A percentile compares a stretch with the other conserved stretches of the same genome.
phyloP scores from a whole-genome alignment of 2,888 invertebrate genomes.

The Monoplex corrugatus region DNA sequence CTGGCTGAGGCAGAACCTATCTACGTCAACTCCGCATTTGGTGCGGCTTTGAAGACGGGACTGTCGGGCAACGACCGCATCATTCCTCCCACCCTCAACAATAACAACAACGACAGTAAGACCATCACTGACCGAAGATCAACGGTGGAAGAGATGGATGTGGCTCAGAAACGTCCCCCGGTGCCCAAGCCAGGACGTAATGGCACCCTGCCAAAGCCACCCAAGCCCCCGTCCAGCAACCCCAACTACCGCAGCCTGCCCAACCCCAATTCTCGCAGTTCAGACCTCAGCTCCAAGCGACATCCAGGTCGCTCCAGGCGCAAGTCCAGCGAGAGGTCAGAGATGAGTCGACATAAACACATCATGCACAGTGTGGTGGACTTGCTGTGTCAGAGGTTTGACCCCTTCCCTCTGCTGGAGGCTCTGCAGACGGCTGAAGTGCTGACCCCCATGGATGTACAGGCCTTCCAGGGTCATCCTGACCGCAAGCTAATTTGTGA shows the following conservation, averaged over 20 bases:
- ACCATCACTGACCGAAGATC: constrained; percentile 34
- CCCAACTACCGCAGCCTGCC: constrained; percentile 54
- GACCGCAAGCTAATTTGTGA: constrained; percentile 73
- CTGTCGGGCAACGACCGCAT: constrained; percentile 43
- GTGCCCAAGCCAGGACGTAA: background rate
- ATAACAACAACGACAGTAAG: constrained; percentile 50
- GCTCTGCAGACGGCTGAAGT: constrained; percentile 64
- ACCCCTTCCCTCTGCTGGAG: constrained; percentile 70
- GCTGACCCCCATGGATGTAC: constrained; percentile 65
- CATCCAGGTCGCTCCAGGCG: constrained; percentile 57
- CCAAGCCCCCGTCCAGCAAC: constrained; percentile 34
- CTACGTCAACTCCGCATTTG: constrained; percentile 53
- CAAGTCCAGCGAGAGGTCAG: constrained; percentile 66
- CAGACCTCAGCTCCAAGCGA: constrained; percentile 66
- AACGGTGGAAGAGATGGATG: background rate
- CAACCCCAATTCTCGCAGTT: constrained; percentile 62
- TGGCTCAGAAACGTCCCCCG: background rate
- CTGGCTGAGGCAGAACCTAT: constrained; percentile 47
- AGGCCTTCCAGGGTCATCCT: constrained; percentile 69
- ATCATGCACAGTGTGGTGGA: constrained; percentile 73
- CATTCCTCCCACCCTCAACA: constrained; percentile 44
- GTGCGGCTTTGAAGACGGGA: constrained; percentile 47
- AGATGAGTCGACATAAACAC: constrained; percentile 67
- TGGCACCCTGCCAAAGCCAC: background rate
- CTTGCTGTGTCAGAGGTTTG: constrained; percentile 72